phyloP scores from a whole-genome alignment of 2,797 vertebrate species.

The Pterois miles region DNA sequence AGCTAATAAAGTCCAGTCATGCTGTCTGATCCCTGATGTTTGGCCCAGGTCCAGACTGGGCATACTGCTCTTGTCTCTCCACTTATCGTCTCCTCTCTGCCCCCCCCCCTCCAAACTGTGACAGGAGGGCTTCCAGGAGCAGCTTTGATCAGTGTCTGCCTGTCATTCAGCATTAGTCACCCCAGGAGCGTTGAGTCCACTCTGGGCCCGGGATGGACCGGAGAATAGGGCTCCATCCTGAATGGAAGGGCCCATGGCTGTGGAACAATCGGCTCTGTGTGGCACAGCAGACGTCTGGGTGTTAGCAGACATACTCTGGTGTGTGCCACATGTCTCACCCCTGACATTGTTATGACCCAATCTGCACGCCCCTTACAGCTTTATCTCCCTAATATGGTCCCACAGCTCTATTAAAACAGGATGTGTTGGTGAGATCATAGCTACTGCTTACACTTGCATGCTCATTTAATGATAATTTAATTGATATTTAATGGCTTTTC shows the following conservation, averaged over 20 bases:
- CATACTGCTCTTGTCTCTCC: conserved; percentile 78
- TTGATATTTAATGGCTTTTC: conserved; percentile 67
- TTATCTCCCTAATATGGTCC: conserved; percentile 65
- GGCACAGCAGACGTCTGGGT: conserved; percentile 70
- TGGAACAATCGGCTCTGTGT: conserved; percentile 76
- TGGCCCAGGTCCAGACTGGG: conserved; percentile 73
- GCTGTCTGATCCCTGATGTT: conserved; percentile 77
- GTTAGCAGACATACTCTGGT: conserved; percentile 74
- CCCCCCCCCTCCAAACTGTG: conserved; percentile 66
- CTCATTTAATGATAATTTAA: conserved; percentile 47
- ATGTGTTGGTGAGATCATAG: conserved; percentile 56
- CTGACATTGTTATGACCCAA: conserved; percentile 77
- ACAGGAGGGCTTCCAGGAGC: conserved; percentile 78
- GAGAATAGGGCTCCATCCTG: conserved; percentile 50
- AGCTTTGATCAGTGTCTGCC: conserved; percentile 86
- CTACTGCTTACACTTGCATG: conserved; percentile 47
- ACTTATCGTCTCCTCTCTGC: conserved; percentile 69
- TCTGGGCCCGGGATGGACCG: conserved; percentile 54
- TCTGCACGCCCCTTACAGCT: conserved; percentile 69
- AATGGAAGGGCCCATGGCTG: conserved; percentile 64
- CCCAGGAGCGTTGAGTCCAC: conserved; percentile 65
- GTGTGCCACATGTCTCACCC: conserved; percentile 80
- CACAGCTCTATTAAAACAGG: conserved; percentile 59
- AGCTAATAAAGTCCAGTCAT: conserved; percentile 82
- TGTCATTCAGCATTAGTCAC: conserved; percentile 88